Conservation (phyloP, 2,888 invertebrate species). For the Blera fallax region DNA sequence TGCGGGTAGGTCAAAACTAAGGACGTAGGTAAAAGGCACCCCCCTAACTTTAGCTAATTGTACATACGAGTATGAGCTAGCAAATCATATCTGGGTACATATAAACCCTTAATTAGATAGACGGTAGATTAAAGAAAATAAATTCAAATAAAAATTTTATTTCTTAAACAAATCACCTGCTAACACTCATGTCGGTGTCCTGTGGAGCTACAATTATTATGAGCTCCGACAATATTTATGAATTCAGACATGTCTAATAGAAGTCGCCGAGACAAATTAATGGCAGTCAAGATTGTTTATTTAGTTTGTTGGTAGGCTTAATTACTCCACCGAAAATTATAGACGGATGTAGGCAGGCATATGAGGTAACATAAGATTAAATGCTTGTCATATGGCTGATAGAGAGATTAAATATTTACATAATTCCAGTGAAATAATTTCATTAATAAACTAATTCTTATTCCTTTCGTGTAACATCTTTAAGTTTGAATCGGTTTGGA, state of each 20-base stretch:
- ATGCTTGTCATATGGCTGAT: neutral
- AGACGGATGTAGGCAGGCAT: neutral
- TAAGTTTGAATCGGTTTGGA: slow-evolving; percentile 30
- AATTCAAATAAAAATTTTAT: neutral
- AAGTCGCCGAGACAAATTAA: neutral
- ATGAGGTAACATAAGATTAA: neutral
- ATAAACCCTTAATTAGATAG: neutral
- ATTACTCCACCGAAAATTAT: slow-evolving; percentile 5
- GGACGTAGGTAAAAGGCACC: neutral
- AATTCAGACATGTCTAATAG: neutral
- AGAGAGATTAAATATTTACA: slow-evolving; percentile 34
- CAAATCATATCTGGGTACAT: neutral
- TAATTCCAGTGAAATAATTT: slow-evolving; percentile 60
- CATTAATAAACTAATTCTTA: slow-evolving; percentile 50
- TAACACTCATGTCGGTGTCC: neutral
- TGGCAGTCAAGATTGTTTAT: neutral
- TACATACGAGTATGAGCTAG: neutral
- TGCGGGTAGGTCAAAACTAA: neutral
- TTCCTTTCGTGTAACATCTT: slow-evolving; percentile 43
- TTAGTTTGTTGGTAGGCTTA: neutral
- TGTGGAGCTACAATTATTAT: neutral
- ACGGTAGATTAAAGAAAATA: neutral
- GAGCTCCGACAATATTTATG: neutral
- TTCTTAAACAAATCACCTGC: neutral
- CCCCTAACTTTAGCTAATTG: neutral